Conservation (phyloP, 2,888 invertebrate genomes). For the Drosophila anomalata region DNA sequence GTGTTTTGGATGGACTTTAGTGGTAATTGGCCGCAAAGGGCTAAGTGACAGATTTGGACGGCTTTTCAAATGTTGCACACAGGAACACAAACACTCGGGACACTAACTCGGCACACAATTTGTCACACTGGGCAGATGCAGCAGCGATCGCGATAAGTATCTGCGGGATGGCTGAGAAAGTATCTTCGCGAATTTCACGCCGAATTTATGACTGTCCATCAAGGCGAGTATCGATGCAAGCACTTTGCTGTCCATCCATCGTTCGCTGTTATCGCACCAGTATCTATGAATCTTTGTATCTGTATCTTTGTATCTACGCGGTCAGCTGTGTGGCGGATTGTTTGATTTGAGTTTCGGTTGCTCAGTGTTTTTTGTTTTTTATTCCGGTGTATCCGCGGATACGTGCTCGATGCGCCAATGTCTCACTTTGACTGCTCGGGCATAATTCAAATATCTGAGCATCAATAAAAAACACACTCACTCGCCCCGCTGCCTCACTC, state of each 20-base stretch:
- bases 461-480: conserved; percentile 82
- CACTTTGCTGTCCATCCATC: conserved; percentile 76
- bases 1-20: conserved; percentile 39
- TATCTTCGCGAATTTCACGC: conserved; percentile 63
- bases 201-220: conserved; percentile 70
- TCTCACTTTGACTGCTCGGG: conserved; percentile 84
- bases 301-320: conserved; percentile 40
- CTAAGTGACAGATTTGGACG: conserved; percentile 28
- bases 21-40: conserved; percentile 58
- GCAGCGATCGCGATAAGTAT: conserved; percentile 42
- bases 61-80: conserved; percentile 41
- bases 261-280: conserved; percentile 58
- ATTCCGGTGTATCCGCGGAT: conserved; percentile 82
- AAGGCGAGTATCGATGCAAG: conserved; percentile 71
- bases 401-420: conserved; percentile 85
- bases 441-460: conserved; percentile 84
- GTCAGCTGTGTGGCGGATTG: conserved; percentile 64
- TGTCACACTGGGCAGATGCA: conserved; percentile 68
- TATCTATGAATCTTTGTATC: conserved; percentile 45
- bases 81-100: conserved; percentile 9
- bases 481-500: conserved; percentile 10
- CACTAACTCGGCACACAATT: conserved; percentile 46
- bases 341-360: conserved; percentile 7
- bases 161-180: conserved; percentile 31
- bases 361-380: conserved; percentile 30